phyloP scores from a whole-genome alignment of 2,113 vertebrate species.

The Pygoscelis adeliae region DNA sequence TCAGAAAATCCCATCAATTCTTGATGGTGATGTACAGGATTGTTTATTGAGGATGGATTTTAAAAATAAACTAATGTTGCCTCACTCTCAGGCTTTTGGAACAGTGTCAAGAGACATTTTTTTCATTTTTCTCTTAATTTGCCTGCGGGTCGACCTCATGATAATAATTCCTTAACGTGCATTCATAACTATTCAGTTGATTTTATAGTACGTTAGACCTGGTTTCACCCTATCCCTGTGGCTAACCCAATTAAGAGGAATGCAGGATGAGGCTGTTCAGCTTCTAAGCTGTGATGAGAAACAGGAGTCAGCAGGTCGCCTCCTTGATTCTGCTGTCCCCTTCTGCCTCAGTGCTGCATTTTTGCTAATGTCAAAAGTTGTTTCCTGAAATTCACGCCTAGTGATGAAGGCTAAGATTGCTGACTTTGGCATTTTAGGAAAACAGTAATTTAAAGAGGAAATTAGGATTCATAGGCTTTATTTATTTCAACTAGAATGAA shows the following conservation, averaged over 20 bases:
- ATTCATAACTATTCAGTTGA: neutral
- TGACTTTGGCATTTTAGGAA: neutral
- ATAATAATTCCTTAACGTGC: neutral
- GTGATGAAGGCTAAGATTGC: neutral
- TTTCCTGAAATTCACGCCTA: neutral
- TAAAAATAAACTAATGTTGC: neutral
- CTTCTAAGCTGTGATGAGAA: neutral
- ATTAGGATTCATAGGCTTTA: neutral
- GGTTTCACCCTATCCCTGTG: neutral
- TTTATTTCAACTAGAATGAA: neutral
- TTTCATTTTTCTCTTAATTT: neutral
- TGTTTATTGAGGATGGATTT: neutral
- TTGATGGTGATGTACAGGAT: neutral
- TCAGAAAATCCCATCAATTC: neutral
- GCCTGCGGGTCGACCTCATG: neutral
- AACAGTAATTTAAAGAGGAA: neutral
- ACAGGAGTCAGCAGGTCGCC: neutral
- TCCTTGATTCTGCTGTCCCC: neutral
- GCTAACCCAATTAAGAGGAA: neutral
- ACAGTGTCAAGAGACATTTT: neutral
- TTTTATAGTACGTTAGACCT: neutral
- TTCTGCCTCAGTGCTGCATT: neutral
- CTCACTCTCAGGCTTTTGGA: neutral
- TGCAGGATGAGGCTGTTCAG: neutral
- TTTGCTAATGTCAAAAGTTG: neutral